Base-by-base conservation (phyloP, 2,888 invertebrate species). In the Panzeria rudis region DNA sequence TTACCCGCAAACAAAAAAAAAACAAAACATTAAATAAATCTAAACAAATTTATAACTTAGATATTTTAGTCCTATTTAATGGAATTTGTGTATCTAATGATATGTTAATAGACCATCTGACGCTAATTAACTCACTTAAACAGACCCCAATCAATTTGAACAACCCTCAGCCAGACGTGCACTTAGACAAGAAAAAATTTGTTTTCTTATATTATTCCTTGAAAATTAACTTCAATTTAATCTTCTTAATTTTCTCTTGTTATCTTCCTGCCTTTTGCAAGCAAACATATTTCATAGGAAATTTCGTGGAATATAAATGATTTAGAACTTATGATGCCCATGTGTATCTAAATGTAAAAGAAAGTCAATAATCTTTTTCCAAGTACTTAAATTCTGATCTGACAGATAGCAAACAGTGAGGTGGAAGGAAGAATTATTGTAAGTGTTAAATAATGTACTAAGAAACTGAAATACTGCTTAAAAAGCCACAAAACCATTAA, bases 121-220 rank as follows among this genome's bases (percentile, higher is more conserved):
- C 59, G 41, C 66, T 81, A 81, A 81, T 73, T 68, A 81, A 81
- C 66, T 68, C 41, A 41, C 73, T 61, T 44, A 44, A 59, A 15
- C 44, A 61, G 64, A 54, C 29, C 9, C 7, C 35, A n/a, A 25
- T 29, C 29, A n/a, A 32, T 32, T 52, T 15, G 3, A 35, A 3
- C n/a, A 52, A 29, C 7, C 20, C 3, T 11, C 38, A 15, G 9
- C 20, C 56, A 78, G 50, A 68, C 35, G 15, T 15, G 1, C 11
- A 17, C 29, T 20, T 15, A 47, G 15, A 35, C 32, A 61, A 6
- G 0, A 32, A 35, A 1, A 20, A 7, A 0, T 6, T 17, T 20
- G 6, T 1, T 38, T 9, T 61, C 11, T 38, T 11, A 5, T 17
- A 11, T 5, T 47, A 20, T 50, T 50, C 20, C 15, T 29, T 29